Evolutionary conservation across 2,113 vertebrate genomes (phyloP).

Genomic region (Hypanus sabinus): DNA sequence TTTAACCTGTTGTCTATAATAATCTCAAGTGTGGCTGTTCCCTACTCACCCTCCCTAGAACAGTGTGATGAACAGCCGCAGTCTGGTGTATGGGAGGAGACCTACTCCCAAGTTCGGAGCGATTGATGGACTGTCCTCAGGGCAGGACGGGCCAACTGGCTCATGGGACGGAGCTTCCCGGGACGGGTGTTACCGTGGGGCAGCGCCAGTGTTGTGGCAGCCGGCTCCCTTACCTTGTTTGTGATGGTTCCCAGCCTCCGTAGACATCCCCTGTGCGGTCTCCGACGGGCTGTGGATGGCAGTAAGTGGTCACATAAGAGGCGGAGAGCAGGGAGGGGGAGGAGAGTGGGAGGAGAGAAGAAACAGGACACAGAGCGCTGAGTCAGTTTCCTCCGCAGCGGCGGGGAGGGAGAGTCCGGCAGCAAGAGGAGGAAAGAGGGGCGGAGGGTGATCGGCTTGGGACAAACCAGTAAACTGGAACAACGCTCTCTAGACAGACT

Average conservation of each 20-base stretch:
- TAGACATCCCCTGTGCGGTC: background rate
- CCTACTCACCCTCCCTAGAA: background rate
- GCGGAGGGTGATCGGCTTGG: too few species aligned
- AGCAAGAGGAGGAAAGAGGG: too few species aligned
- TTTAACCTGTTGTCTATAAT: background rate
- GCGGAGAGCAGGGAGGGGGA: background rate
- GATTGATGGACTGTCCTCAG: background rate
- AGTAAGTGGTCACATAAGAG: background rate
- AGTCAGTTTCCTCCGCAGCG: background rate
- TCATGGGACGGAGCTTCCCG: background rate
- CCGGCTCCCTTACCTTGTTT: background rate
- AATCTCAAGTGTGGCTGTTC: background rate
- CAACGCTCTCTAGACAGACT: too few species aligned
- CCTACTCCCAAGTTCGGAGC: too few species aligned
- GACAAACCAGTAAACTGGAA: too few species aligned
- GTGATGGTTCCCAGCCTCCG: background rate
- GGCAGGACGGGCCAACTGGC: background rate
- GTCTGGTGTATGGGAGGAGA: background rate
- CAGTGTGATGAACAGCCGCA: background rate
- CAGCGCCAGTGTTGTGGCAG: background rate
- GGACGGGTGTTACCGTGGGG: too few species aligned
- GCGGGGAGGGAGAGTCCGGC: background rate
- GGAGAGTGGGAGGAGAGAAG: background rate
- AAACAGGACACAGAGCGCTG: background rate
- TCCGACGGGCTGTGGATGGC: background rate